These are phyloP conservation scores for Epizoanthus illoricatus DNA, from an alignment of 92 coral and sea anemone genomes.

Conservation along the genomic window DNA sequence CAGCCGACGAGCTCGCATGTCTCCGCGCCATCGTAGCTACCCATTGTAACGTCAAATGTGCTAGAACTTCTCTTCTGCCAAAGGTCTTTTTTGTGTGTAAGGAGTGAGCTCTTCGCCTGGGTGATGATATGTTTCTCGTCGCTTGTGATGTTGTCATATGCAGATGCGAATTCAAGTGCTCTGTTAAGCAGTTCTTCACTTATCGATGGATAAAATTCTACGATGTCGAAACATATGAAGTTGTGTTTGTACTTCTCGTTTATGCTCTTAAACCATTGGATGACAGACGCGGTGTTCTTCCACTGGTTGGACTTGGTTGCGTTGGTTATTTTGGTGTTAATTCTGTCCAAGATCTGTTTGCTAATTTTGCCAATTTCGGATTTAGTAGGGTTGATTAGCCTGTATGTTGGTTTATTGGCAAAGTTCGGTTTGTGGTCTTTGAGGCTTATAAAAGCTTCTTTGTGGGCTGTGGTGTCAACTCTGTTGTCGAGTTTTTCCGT, in stretches of 20 bases:
- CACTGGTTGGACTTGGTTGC: conserved; percentile 29
- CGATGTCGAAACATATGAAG: conserved; percentile 35
- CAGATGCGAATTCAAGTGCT: conserved; percentile 44
- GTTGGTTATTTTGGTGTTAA: conserved; percentile 29
- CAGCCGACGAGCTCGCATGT: too few relatives aligned
- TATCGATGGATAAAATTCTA: conserved; percentile 38
- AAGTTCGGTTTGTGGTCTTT: conserved; percentile 46
- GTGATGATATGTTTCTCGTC: conserved; percentile 34
- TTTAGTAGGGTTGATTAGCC: too few relatives aligned
- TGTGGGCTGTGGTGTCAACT: conserved; percentile 44
- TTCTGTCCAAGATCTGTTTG: conserved; percentile 43
- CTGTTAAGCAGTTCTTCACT: conserved; percentile 44
- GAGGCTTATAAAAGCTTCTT: conserved; percentile 46
- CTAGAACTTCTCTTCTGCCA: too few relatives aligned
- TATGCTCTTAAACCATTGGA: conserved; percentile 39
- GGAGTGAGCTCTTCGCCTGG: too few relatives aligned
- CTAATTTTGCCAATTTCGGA: conserved; percentile 37
- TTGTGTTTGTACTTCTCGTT: conserved; percentile 24
- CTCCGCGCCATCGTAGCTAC: too few relatives aligned
- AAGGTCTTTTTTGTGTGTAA: too few relatives aligned
- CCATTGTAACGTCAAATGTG: too few relatives aligned
- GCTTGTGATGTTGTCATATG: conserved; percentile 30
- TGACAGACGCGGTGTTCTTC: conserved; percentile 26
- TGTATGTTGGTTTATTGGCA: conserved; percentile 41
- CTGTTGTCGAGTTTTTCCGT: too few relatives aligned